These are phyloP conservation scores for Acleris sparsana DNA, from an alignment of 2,888 invertebrate species.

Conservation along the genomic window DNA sequence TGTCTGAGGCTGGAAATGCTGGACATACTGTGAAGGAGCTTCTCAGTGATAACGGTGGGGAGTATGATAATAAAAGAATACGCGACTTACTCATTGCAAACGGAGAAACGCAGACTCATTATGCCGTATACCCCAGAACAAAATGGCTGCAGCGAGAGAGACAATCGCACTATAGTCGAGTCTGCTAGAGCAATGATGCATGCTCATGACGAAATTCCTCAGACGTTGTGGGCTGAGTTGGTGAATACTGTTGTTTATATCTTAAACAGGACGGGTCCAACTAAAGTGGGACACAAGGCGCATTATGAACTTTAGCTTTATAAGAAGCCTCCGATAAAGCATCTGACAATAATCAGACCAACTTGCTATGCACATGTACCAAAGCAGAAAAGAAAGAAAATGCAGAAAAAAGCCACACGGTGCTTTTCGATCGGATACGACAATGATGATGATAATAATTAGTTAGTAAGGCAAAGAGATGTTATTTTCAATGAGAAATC, in stretches of 20 bases:
- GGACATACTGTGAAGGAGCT: too few species aligned
- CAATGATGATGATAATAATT: too few species aligned
- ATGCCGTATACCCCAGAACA: conserved; percentile 11
- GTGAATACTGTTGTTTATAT: conserved; percentile 13
- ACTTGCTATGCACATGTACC: too few species aligned
- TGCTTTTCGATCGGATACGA: too few species aligned
- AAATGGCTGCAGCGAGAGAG: conserved; percentile 4
- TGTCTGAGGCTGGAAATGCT: too few species aligned
- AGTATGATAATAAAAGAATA: too few species aligned
- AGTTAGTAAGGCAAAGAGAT: too few species aligned
- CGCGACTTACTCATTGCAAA: too few species aligned
- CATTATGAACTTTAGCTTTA: background rate
- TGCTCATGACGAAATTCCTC: conserved; percentile 14
- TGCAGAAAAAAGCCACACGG: too few species aligned
- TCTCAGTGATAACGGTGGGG: too few species aligned
- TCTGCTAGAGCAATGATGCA: conserved; percentile 16
- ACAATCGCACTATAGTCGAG: conserved; percentile 1
- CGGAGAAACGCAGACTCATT: background rate
- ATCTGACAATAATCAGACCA: background rate
- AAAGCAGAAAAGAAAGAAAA: too few species aligned
- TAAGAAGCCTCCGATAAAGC: conserved; percentile 2
- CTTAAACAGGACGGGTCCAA: conserved; percentile 12
- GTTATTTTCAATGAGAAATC: too few species aligned
- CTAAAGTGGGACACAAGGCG: background rate
- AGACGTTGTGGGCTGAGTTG: conserved; percentile 24